Evolutionary conservation across 2,888 invertebrate species (phyloP), one percentile per base, ranked within the genome.

Genomic region (Agrochola macilenta): DNA sequence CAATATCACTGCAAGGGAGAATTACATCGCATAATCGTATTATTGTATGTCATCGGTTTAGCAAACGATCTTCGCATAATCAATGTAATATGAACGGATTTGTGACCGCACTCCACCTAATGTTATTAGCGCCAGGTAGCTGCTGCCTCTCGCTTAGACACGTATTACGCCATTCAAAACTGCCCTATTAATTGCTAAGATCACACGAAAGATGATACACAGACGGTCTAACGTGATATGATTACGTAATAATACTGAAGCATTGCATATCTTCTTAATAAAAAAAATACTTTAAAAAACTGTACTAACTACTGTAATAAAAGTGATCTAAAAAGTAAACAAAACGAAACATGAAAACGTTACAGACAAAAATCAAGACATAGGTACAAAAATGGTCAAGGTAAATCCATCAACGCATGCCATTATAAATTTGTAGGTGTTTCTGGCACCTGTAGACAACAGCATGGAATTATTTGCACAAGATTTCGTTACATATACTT

Each of bases 61-160:
- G n/a, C 46, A 54, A 60, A 35, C 54, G 14, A 35, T 60, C n/a
- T 69, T 30, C 35, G 12, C 23, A 63, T 68, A 74, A 43, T 63
- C 57, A 49, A 12, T 26, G 68, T 64, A 69, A 58, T 68, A 35
- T 43, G 49, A 68, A 43, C 58, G 64, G 52, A 82, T 64, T 75
- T 64, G 69, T 60, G 58, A 46, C n/a, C 46, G 46, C 65, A 43
- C 60, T 76, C 11, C 26, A 61, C 14, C n/a, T 60, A n/a, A 39
- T 52, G 35, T 26, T 39, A 54, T 60, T 65, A 54, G 30, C 52
- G 65, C 30, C 26, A 66, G 69, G 26, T 74, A 52, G 64, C 54
- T 46, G 69, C 58, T 39, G 5, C 20, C 58, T 23, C 14, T 26
- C 14, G 52, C 26, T 46, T 35, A 12, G 20, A 57, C 39, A 11